A percentile compares a stretch with the other conserved stretches of the same genome.
Evolutionary conservation across 2,888 invertebrate species (phyloP).

Genomic region (Rotaria magnacalcarata): DNA sequence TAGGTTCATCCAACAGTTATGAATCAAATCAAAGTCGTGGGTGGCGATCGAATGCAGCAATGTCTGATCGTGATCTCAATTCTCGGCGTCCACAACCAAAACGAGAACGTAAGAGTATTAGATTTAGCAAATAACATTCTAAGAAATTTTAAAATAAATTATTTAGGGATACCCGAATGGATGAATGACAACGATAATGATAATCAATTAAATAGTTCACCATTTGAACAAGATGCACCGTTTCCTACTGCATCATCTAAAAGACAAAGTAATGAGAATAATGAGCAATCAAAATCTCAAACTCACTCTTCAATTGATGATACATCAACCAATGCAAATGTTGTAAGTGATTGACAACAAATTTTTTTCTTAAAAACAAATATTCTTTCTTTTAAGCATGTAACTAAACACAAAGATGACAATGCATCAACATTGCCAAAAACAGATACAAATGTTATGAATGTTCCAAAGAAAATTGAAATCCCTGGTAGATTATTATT

Average conservation of each 20-base stretch:
- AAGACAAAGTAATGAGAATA: background rate
- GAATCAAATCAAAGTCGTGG: background rate
- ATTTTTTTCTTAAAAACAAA: background rate
- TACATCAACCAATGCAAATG: background rate
- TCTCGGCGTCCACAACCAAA: background rate
- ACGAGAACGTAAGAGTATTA: background rate
- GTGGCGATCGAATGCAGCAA: background rate
- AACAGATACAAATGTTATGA: background rate
- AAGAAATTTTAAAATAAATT: no score
- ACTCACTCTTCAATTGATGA: background rate
- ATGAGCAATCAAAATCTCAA: background rate
- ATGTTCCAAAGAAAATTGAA: background rate
- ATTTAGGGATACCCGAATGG: slow-evolving; percentile 30
- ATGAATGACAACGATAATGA: background rate
- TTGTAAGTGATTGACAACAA: background rate
- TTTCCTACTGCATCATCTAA: background rate
- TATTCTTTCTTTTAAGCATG: background rate
- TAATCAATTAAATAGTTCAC: background rate
- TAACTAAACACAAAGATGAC: background rate
- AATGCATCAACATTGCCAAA: background rate
- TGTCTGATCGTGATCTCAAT: background rate
- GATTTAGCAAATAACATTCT: no score
- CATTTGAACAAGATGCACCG: background rate
- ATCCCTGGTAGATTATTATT: background rate
- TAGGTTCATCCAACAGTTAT: background rate